Conservation (phyloP, 2,888 invertebrate genomes). For the Anthrax anthrax region DNA sequence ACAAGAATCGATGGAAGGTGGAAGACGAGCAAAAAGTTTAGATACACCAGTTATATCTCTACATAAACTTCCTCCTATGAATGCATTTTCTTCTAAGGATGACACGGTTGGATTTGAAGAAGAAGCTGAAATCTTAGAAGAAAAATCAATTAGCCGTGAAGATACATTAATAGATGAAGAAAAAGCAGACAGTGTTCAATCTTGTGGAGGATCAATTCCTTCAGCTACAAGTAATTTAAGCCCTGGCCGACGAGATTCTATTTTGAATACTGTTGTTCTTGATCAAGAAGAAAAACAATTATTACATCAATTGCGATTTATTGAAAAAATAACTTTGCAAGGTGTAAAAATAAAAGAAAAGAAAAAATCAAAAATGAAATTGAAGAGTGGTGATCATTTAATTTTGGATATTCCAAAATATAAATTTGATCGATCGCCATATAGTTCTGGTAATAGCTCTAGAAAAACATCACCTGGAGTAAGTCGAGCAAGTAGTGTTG, state of each 20-base stretch:
- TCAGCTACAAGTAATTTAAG: slow-evolving; percentile 25
- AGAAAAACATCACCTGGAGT: slow-evolving; percentile 33
- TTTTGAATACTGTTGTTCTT: slow-evolving; percentile 35
- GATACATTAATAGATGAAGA: slow-evolving; percentile 40
- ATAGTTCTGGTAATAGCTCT: slow-evolving; percentile 33
- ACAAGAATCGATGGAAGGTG: slow-evolving; percentile 56
- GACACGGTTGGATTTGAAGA: slow-evolving; percentile 70
- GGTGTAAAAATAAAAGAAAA: slow-evolving; percentile 35
- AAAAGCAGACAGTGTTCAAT: slow-evolving; percentile 35
- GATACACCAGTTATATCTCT: slow-evolving; percentile 73
- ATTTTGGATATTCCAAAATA: slow-evolving; percentile 34
- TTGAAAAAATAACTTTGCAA: slow-evolving; percentile 33
- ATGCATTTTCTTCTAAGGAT: slow-evolving; percentile 78
- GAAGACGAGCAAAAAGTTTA: slow-evolving; percentile 66
- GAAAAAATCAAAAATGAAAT: slow-evolving; percentile 31
- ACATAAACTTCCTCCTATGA: slow-evolving; percentile 63
- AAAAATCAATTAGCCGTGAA: slow-evolving; percentile 37
- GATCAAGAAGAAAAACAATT: slow-evolving; percentile 44
- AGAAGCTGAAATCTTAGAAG: slow-evolving; percentile 46
- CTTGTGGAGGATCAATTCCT: slow-evolving; percentile 34
- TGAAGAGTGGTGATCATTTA: slow-evolving; percentile 32
- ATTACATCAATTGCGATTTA: slow-evolving; percentile 38
- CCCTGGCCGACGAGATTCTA: slow-evolving; percentile 29
- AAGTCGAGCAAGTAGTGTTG: slow-evolving; percentile 33
- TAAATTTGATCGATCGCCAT: slow-evolving; percentile 32